Base-by-base conservation (phyloP, 2,797 vertebrate species). In the Hephaestus fuliginosus region DNA sequence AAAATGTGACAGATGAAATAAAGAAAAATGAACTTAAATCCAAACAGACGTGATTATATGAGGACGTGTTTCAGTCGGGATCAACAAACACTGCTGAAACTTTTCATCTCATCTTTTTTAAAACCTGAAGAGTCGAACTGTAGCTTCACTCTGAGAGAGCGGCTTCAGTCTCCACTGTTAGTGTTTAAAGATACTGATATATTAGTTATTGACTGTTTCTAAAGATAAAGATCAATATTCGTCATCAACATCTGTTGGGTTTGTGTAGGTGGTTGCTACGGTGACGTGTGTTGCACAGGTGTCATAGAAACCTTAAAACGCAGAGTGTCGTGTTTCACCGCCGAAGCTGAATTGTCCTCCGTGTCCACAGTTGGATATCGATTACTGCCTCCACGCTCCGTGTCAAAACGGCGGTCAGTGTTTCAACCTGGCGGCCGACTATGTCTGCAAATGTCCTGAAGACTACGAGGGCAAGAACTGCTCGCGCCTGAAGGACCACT, bases 391-490 rank as follows among this genome's bases (percentile, higher is more conserved):
- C 68, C 95, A 95, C 58, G 91, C 94, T 63, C 97, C 97, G 0
- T 98, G 97, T 92, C 96, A 96, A 84, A 98, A 97, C 0, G 94
- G 97, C 0, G 97, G 97, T 30, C 94, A 93, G 83, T 99, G 97
- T 86, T 98, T 96, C 89, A 98, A 98, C 86, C 91, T 96, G 25
- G 97, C 91, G 74, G 92, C 92, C 0, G 96, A 98, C 88, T 98
- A 98, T 83, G 95, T 97, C 93, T 99, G 97, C 73, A 95, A 96
- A 85, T 99, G 97, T 85, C 95, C 97, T 0, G 97, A 98, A 74
- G 97, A 98, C 86, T 98, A 97, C 0, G 97, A 98, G 89, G 97
- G 97, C 70, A 97, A 96, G 92, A 98, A 98, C 93, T 99, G 97
- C 87, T 98, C 97, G 0, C 97, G 95, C 63, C 93, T 98, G 62